These are phyloP conservation scores for Pongo abelii DNA, from an alignment of 2,113 vertebrate genomes.

Conservation along the genomic window DNA sequence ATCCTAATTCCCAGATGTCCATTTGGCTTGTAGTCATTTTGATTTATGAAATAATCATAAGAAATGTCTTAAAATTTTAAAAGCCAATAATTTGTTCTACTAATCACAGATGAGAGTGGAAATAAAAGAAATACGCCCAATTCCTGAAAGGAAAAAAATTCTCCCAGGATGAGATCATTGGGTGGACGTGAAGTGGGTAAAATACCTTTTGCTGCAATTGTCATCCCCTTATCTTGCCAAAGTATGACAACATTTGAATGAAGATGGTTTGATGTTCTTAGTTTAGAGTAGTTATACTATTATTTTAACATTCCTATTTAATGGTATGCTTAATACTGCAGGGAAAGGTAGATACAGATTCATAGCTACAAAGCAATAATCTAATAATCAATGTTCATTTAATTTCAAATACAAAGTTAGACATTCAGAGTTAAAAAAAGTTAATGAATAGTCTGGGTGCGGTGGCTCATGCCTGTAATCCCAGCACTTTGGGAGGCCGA, in stretches of 20 bases:
- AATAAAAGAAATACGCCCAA: background rate
- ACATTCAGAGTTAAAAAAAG: background rate
- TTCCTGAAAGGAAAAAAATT: constrained; percentile 48
- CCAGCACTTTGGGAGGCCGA: too few species aligned
- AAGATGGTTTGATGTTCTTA: background rate
- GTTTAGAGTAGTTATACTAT: background rate
- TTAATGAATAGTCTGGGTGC: background rate
- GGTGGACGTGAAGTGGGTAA: background rate
- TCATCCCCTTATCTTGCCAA: constrained; percentile 25
- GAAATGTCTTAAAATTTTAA: constrained; percentile 42
- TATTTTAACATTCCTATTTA: background rate
- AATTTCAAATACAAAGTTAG: background rate
- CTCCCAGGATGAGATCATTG: constrained; percentile 52
- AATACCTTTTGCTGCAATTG: background rate
- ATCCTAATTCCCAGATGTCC: background rate
- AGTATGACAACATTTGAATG: background rate
- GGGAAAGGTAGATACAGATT: background rate
- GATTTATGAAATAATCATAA: constrained; percentile 48
- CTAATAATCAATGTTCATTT: background rate
- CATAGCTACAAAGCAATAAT: background rate
- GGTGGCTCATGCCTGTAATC: too few species aligned
- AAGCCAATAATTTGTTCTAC: constrained; percentile 25
- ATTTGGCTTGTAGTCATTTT: constrained; percentile 43
- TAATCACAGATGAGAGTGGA: background rate
- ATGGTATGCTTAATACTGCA: background rate